Base-by-base conservation (phyloP, 92 coral and sea anemone genomes). In the Parazoanthus atlanticus region DNA sequence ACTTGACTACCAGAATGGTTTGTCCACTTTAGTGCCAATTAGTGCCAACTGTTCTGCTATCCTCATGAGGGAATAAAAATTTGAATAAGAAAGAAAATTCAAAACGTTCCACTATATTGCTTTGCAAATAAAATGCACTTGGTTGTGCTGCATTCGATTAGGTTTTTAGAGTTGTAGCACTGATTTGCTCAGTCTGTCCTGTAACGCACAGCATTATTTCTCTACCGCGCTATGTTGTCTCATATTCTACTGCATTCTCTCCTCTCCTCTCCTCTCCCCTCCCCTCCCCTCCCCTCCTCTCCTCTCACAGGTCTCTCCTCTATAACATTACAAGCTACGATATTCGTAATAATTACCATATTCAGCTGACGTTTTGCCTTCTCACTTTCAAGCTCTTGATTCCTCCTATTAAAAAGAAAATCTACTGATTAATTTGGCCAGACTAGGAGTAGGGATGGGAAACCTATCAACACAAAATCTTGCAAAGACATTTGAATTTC, bases 291-390 rank as follows among this genome's bases (percentile, higher is more conserved):
- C 49, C 5, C 1, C 49, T 43, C 49, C 49, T 7, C 10, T 43
- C 49, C 49, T 0, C 49, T n/a, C n/a, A n/a, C n/a, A n/a, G n/a
- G n/a, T n/a, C n/a, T 52, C 3, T 52, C 58, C 21, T 52, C 8
- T 52, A 52, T 15, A 12, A 52, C 0, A 13, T 16, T 52, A 19
- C 58, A 52, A 52, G 17, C 19, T 52, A 52, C 58, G 2, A 82
- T 9, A 43, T n/a, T 25, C 64, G 25, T 61, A 66, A 38, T 23
- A 21, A 15, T 82, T 40, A 67, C 86, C 86, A 66, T 82, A 38
- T 82, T 82, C 17, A 82, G 76, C 47, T 82, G 76, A 82, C 77
- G 86, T 72, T 66, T 82, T 26, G 86, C 86, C 86, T 66, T 82
- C 38, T 82, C 86, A 66, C 86, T 66, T 82, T 82, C 86, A 25